Conservation (phyloP, 2,113 vertebrate species). For the Mastomys natalensis region DNA sequence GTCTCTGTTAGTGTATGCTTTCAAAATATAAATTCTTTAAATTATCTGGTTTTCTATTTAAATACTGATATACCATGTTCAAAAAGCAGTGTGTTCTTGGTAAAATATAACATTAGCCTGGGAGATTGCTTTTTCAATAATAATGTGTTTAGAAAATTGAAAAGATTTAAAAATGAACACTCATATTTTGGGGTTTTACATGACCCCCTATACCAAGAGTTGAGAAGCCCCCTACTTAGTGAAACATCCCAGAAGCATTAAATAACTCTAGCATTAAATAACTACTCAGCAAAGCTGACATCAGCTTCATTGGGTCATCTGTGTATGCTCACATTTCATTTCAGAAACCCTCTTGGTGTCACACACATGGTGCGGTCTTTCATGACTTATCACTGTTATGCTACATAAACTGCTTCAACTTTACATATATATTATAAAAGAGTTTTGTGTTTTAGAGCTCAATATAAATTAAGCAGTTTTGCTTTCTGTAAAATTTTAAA, state of each 20-base stretch:
- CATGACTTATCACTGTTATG: background rate
- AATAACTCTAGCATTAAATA: background rate
- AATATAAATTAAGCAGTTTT: conserved; percentile 55
- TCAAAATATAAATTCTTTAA: conserved; percentile 17
- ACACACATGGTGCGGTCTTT: background rate
- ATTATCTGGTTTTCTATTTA: conserved; percentile 17
- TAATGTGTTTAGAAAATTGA: conserved; percentile 37
- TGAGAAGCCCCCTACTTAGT: conserved; percentile 40
- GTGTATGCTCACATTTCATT: background rate
- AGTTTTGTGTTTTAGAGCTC: conserved; percentile 66
- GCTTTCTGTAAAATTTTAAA: conserved; percentile 68
- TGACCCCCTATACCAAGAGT: conserved; percentile 51
- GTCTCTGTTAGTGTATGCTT: background rate
- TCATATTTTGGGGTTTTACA: conserved; percentile 30
- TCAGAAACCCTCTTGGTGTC: background rate
- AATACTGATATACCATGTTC: background rate
- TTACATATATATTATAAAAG: conserved; percentile 40
- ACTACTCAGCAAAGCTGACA: background rate
- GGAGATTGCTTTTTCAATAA: conserved; percentile 11
- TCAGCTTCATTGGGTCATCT: background rate
- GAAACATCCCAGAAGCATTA: background rate
- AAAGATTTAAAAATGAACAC: conserved; percentile 14
- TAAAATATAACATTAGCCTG: conserved; percentile 25
- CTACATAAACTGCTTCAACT: conserved; percentile 66
- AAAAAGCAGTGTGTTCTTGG: background rate